phyloP scores from a whole-genome alignment of 2,888 invertebrate species.

The Pseudolycoriella hygida region DNA sequence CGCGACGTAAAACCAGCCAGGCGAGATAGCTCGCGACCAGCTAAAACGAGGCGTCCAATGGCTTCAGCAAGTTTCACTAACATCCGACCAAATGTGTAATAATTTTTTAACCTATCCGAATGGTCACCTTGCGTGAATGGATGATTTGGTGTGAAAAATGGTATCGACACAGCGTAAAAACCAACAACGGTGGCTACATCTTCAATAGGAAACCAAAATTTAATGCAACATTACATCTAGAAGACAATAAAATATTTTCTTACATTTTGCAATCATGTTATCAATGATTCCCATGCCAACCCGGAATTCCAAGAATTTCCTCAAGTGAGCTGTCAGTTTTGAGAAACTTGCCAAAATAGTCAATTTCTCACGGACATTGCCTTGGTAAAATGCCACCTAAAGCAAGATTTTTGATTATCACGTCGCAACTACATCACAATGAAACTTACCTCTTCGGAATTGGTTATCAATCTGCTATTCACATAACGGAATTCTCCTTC shows the following conservation, averaged over 20 bases:
- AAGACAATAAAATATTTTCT: too few species aligned
- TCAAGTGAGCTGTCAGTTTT: slow-evolving; percentile 67
- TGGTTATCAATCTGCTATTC: slow-evolving; percentile 88
- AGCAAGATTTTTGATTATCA: too few species aligned
- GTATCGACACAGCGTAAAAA: slow-evolving; percentile 85
- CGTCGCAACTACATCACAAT: background rate
- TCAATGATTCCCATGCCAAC: slow-evolving; percentile 88
- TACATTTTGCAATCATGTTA: slow-evolving; percentile 92
- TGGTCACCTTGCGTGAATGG: slow-evolving; percentile 44
- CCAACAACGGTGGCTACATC: slow-evolving; percentile 93
- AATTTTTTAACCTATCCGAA: slow-evolving; percentile 68
- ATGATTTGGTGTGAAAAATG: slow-evolving; percentile 70
- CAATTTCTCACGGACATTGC: slow-evolving; percentile 70
- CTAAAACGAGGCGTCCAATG: slow-evolving; percentile 84
- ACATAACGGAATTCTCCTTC: slow-evolving; percentile 98
- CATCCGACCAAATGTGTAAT: slow-evolving; percentile 85
- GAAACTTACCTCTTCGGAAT: slow-evolving; percentile 74
- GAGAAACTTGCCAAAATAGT: slow-evolving; percentile 79
- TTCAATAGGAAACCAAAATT: slow-evolving; percentile 28
- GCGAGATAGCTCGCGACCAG: slow-evolving; percentile 86
- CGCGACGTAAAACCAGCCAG: slow-evolving; percentile 88
- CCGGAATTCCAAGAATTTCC: slow-evolving; percentile 75
- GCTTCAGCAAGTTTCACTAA: slow-evolving; percentile 83
- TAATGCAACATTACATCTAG: background rate
- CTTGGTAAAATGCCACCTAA: slow-evolving; percentile 44